Conservation (phyloP, 2,888 invertebrate species). For the Drosophila tanythrix region DNA sequence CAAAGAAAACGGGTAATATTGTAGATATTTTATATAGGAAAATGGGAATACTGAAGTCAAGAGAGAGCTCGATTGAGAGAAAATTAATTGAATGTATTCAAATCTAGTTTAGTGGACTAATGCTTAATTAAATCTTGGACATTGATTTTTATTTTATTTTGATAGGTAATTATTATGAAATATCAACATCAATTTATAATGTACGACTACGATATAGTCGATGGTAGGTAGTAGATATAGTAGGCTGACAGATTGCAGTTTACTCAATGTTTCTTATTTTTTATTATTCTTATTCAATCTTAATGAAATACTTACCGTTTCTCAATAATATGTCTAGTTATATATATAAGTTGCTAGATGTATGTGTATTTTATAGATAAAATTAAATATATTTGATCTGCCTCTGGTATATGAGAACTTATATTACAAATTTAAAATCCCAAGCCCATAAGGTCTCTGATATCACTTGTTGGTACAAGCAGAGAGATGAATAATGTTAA, state of each 20-base stretch:
- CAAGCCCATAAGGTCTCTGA: no score
- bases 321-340: neutral
- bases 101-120: neutral
- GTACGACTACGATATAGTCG: neutral
- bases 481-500: neutral
- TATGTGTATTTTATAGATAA: neutral
- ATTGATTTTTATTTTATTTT: neutral
- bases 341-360: neutral
- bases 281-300: neutral
- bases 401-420: no score
- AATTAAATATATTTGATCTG: no score
- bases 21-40: neutral
- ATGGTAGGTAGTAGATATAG: no score
- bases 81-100: neutral
- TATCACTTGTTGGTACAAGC: neutral
- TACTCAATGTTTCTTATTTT: no score
- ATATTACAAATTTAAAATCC: no score
- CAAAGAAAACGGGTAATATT: neutral
- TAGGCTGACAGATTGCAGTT: rapidly evolving
- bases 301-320: rapidly evolving
- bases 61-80: neutral
- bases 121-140: neutral
- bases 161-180: neutral
- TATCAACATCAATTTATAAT: neutral
- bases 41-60: neutral